phyloP scores from a whole-genome alignment of 2,113 vertebrate species.

The Ceuthmochares aereus region DNA sequence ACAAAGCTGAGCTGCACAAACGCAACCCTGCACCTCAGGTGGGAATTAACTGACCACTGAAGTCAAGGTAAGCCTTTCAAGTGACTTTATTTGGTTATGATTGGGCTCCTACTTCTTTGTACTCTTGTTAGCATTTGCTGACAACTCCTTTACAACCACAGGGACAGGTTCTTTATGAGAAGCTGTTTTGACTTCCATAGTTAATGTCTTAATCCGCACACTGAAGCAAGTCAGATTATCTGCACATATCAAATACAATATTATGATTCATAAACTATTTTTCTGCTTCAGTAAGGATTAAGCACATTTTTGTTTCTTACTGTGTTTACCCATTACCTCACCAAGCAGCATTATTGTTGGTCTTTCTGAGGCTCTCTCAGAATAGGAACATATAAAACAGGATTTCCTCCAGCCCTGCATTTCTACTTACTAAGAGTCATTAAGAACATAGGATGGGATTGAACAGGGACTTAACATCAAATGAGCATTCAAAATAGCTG shows the following conservation, averaged over 20 bases:
- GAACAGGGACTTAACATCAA: conserved; percentile 63
- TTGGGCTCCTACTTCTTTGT: neutral
- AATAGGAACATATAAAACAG: conserved; percentile 52
- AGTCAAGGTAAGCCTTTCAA: neutral
- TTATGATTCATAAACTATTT: conserved; percentile 51
- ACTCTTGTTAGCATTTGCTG: neutral
- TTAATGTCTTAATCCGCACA: conserved; percentile 18
- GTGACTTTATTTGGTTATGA: neutral
- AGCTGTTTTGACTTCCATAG: neutral
- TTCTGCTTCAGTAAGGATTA: conserved; percentile 52
- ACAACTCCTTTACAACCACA: conserved; percentile 42
- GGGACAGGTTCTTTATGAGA: neutral
- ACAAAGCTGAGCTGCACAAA: neutral
- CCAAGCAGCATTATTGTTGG: conserved; percentile 19
- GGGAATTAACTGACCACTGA: neutral
- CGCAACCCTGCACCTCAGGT: neutral
- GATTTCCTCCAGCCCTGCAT: conserved; percentile 64
- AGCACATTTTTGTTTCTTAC: conserved; percentile 1
- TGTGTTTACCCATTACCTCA: conserved; percentile 64
- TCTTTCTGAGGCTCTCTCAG: conserved; percentile 32
- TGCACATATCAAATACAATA: conserved; percentile 13
- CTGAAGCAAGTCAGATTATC: conserved; percentile 34
- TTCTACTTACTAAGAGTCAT: conserved; percentile 56
- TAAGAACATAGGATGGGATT: conserved; percentile 10
- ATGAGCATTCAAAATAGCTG: conserved; percentile 38